Percentiles rank a stretch among this genome's conserved stretches.
phyloP scores from a whole-genome alignment of 2,113 vertebrate species.

The Trichomycterus rosablanca region DNA sequence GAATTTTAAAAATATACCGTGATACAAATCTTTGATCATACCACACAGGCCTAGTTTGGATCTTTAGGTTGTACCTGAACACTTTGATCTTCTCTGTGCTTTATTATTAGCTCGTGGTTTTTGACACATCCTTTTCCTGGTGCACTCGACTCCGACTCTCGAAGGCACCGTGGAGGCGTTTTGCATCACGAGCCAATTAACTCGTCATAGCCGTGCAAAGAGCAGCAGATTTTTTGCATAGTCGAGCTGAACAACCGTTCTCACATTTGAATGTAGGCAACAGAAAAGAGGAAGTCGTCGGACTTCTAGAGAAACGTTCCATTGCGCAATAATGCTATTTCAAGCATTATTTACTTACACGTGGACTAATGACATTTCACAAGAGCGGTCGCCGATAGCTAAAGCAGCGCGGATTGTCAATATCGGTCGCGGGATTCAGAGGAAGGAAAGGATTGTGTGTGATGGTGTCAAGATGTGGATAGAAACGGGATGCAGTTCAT shows the following conservation, averaged over 20 bases:
- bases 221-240: too few relatives aligned
- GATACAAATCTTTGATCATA: too few relatives aligned
- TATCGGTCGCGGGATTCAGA: background rate
- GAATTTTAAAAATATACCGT: too few relatives aligned
- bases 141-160: background rate
- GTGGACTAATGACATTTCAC: background rate
- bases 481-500: constrained; percentile 1
- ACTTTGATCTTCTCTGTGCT: background rate
- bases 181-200: too few relatives aligned
- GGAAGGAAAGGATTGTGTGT: background rate
- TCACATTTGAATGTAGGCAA: background rate
- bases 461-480: background rate
- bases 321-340: background rate
- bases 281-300: constrained; percentile 22
- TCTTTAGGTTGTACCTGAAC: background rate
- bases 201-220: too few relatives aligned
- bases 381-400: background rate
- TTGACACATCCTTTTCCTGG: constrained; percentile 21
- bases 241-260: too few relatives aligned
- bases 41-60: too few relatives aligned
- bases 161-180: background rate
- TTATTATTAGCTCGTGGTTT: constrained; percentile 22
- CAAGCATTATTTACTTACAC: too few relatives aligned
- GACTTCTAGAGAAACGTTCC: background rate
- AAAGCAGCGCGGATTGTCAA: background rate